Conservation (phyloP, 2,888 invertebrate genomes). For the Steinernema scapterisci region DNA sequence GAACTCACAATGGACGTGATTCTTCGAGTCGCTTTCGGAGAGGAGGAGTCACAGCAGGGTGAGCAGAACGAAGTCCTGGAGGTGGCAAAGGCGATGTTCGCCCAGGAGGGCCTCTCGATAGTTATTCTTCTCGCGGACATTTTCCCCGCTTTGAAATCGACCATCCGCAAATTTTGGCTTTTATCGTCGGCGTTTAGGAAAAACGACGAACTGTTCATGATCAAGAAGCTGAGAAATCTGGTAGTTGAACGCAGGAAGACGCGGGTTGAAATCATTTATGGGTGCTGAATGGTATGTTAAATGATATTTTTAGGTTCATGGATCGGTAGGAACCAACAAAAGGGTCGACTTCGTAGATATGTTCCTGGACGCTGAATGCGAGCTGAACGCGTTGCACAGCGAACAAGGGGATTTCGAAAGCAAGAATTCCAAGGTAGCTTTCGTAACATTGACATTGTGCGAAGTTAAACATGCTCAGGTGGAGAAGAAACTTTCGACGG, state of each 20-base stretch:
- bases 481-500: slow-evolving; percentile 47
- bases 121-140: too few species aligned
- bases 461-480: slow-evolving; percentile 39
- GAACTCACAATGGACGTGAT: slow-evolving; percentile 72
- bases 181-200: too few species aligned
- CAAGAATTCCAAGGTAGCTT: background rate
- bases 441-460: too few species aligned
- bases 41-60: slow-evolving; percentile 37
- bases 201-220: too few species aligned
- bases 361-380: slow-evolving; percentile 54
- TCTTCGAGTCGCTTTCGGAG: slow-evolving; percentile 70
- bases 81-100: background rate
- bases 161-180: too few species aligned
- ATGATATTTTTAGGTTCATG: too few species aligned
- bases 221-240: too few species aligned
- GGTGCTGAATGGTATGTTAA: too few species aligned
- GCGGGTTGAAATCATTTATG: slow-evolving; percentile 7
- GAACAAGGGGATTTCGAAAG: slow-evolving; percentile 34
- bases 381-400: slow-evolving; percentile 27
- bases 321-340: slow-evolving; percentile 32
- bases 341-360: slow-evolving; percentile 62
- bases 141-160: too few species aligned
- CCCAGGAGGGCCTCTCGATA: too few species aligned
- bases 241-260: slow-evolving; percentile 38
- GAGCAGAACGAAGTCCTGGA: slow-evolving; percentile 21